A percentile compares a stretch with the other conserved stretches of the same genome.
phyloP scores from a whole-genome alignment of 1,140 invertebrate genomes.

The Paraescarpia echinospica region DNA sequence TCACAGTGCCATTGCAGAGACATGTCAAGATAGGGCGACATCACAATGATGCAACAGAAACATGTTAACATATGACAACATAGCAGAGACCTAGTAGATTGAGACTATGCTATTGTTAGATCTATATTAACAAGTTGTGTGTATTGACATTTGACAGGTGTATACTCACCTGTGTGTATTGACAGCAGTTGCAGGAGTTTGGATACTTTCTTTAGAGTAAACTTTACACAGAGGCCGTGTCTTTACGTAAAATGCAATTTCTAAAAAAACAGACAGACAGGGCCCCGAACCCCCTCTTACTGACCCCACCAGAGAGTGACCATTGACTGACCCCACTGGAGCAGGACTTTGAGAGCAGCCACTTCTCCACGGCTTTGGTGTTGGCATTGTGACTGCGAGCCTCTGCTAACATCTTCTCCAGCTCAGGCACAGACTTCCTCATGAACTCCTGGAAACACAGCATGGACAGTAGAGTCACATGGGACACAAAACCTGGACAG shows the following conservation, averaged over 20 bases:
- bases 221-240: too few species aligned
- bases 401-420: not conserved
- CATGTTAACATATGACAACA: too few species aligned
- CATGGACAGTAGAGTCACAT: not conserved
- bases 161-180: too few species aligned
- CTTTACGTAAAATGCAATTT: not conserved
- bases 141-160: too few species aligned
- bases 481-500: not conserved
- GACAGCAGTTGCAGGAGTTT: too few species aligned
- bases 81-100: too few species aligned
- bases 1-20: not conserved
- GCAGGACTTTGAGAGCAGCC: conserved; percentile 21
- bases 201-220: too few species aligned
- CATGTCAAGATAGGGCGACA: too few species aligned
- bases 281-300: not conserved
- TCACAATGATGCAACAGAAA: too few species aligned
- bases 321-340: conserved; percentile 4
- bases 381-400: not conserved
- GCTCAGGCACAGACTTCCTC: not conserved
- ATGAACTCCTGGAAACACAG: conserved; percentile 11
- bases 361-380: conserved; percentile 14
- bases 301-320: not conserved
- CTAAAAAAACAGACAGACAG: not conserved
- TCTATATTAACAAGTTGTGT: too few species aligned
- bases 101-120: too few species aligned